Percentiles rank a stretch among this genome's conserved stretches.
phyloP scores from a whole-genome alignment of 2,888 invertebrate species.

The Polylopha cassiicola region DNA sequence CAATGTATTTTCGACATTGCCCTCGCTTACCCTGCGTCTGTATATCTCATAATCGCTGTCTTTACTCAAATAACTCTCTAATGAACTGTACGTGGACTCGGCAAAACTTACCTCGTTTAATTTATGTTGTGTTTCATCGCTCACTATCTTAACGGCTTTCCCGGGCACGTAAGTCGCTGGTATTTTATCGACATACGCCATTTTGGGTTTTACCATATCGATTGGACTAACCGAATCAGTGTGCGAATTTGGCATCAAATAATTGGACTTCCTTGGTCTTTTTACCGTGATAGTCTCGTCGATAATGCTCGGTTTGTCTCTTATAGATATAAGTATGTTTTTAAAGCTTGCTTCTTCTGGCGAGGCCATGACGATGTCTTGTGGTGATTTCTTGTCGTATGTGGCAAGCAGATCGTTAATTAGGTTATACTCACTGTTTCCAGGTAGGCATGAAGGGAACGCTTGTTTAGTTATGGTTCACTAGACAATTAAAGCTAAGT shows the following conservation, averaged over 20 bases:
- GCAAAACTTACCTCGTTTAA: conserved; percentile 56
- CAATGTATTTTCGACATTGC: conserved; percentile 45
- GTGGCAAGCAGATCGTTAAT: conserved; percentile 48
- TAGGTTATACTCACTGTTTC: conserved; percentile 71
- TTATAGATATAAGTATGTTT: conserved; percentile 63
- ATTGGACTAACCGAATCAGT: conserved; percentile 59
- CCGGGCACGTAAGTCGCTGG: conserved; percentile 77
- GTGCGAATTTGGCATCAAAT: conserved; percentile 49
- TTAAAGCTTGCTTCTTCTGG: conserved; percentile 65
- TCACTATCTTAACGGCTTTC: conserved; percentile 85
- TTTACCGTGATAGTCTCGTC: conserved; percentile 63
- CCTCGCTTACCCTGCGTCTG: conserved; percentile 59
- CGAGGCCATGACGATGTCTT: conserved; percentile 71
- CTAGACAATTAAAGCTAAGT: conserved; percentile 27
- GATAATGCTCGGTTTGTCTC: conserved; percentile 56
- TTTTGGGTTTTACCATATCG: conserved; percentile 53
- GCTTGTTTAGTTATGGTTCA: conserved; percentile 29
- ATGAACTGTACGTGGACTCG: conserved; percentile 53
- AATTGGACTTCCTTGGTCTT: conserved; percentile 53
- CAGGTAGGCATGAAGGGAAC: conserved; percentile 40
- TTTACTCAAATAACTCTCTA: conserved; percentile 78
- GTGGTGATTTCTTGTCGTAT: conserved; percentile 60
- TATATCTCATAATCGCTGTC: conserved; percentile 58
- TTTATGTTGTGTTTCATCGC: conserved; percentile 64
- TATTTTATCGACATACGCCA: conserved; percentile 63